Evolutionary conservation across 2,888 invertebrate genomes (phyloP), one percentile per base, ranked within the genome.

Genomic region (Drosophila anomelani): DNA sequence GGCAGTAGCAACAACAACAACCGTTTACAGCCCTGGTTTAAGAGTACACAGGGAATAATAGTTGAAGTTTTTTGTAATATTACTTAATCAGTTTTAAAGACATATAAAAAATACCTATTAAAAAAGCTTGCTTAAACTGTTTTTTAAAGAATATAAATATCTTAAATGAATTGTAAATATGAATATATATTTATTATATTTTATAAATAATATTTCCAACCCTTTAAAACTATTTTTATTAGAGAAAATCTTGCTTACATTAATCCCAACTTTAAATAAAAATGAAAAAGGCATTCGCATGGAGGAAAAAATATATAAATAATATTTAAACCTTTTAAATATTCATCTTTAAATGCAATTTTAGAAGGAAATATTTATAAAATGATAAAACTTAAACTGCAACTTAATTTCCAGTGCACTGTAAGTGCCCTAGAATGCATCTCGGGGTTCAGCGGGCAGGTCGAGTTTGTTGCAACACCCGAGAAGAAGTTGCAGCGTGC

Each of bases 401-500:
- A 43, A 20, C 23, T 7, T 47, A 3, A 12, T 17, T 47, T 34
- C 3, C 10, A 32, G 46, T 41, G 64, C n/a, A 26, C 6, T 51
- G 64, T 66, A 66, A 64, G 64, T 64, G 64, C 47, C 63, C 39
- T 9, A 32, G 72, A 72, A 60, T 73, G 62, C 74, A 72, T 43
- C 64, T 49, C 57, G 55, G 41, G 36, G 59, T 60, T 60, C 60
- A 61, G 17, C 32, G 58, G 59, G 51, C 47, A 59, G 72, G 72
- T 71, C 39, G 53, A 73, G 75, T 67, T 73, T 75, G 76, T 75
- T 73, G 73, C 73, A 73, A 75, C 75, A 70, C 23, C 58, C 53
- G 54, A 54, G 72, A 82, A 68, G 72, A 82, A 63, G 75, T 72
- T 79, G 84, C 87, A 88, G 74, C 89, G 63, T 87, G 85, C 85